Evolutionary conservation across 2,113 vertebrate species (phyloP), one percentile per base, ranked within the genome.

Genomic region (Mastomys natalensis): DNA sequence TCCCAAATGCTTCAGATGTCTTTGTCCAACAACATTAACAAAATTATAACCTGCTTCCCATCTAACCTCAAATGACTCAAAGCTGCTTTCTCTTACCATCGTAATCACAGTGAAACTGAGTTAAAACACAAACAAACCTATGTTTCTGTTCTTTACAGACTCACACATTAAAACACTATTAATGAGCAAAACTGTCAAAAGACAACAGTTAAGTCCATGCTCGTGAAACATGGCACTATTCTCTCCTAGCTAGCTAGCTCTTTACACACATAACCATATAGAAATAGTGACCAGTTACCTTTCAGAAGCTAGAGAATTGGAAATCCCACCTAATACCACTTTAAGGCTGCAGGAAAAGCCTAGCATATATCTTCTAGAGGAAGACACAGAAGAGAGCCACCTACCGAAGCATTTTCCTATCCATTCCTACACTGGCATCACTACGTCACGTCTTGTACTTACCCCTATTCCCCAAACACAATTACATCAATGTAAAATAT

Each of bases 291-390:
- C 31, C 37, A 66, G 68, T 45, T 87, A 55, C 37, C 78, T 78
- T 89, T 92, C 87, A 94, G 45, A 90, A 66, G 76, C 55, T 85
- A 90, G 24, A 95, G 77, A 95, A 82, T 7, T 91, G 10, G 53
- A 93, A 97, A 93, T 22, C 37, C 45, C 53, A 86, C 93, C 90
- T 87, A 90, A 5, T 82, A 91, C 93, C 40, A 93, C n/a, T 76
- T 82, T 70, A 13, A 76, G 15, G 4, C 53, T 94, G 9, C 51
- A 95, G 66, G 85, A 90, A 85, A 81, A 96, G 26, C 5, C 60
- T 92, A 48, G 16, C 92, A 45, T 60, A 89, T 90, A 86, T 90
- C 45, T 95, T 90, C 48, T 26, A 90, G 60, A 90, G 1, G 34
- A 58, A 93, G 16, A n/a, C 43, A 89, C 89, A 89, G n/a, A 78